Conservation (phyloP, 1,140 invertebrate species). For the Sinonovacula constricta region DNA sequence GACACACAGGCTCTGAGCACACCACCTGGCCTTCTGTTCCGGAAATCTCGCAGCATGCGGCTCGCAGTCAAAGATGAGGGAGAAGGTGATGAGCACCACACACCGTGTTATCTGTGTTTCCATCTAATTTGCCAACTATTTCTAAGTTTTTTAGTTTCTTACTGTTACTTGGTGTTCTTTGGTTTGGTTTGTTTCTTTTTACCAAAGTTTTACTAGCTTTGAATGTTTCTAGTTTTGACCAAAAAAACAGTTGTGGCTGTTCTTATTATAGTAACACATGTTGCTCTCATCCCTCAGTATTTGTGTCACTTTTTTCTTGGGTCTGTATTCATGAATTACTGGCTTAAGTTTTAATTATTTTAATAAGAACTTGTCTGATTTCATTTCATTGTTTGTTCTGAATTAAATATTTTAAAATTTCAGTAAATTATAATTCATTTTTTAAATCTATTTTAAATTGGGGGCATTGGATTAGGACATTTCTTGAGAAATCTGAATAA, state of each 20-base stretch:
- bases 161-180: not conserved
- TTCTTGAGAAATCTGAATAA: too few relatives aligned
- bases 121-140: not conserved
- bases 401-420: too few relatives aligned
- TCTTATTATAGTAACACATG: too few relatives aligned
- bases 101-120: not conserved
- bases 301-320: too few relatives aligned
- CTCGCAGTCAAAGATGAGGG: slow-evolving; percentile 70
- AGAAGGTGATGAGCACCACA: slow-evolving; percentile 69
- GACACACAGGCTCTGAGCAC: slow-evolving; percentile 53
- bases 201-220: not conserved
- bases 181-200: not conserved
- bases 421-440: too few relatives aligned
- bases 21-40: slow-evolving; percentile 70
- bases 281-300: too few relatives aligned
- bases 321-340: too few relatives aligned
- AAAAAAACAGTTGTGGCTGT: not conserved
- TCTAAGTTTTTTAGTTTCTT: slow-evolving; percentile 16
- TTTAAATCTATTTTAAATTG: too few relatives aligned
- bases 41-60: slow-evolving; percentile 78
- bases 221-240: not conserved
- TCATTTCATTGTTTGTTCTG: too few relatives aligned
- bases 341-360: too few relatives aligned
- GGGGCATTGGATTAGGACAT: too few relatives aligned
- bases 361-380: too few relatives aligned